phyloP scores from a whole-genome alignment of 2,888 invertebrate species.

The Alsophila aescularia region DNA sequence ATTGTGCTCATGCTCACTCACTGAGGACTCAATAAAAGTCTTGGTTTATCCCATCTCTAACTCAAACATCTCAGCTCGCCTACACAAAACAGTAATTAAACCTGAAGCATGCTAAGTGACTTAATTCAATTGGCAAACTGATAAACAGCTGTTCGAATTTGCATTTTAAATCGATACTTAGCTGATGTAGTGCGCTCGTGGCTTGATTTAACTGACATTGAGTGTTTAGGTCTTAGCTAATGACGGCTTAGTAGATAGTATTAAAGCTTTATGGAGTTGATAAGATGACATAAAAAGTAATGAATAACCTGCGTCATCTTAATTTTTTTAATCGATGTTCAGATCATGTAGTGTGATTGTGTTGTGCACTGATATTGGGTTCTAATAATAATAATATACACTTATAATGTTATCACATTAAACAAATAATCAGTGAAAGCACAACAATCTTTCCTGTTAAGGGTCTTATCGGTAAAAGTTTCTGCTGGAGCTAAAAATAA shows the following conservation, averaged over 20 bases:
- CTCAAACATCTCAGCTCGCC: constrained; percentile 57
- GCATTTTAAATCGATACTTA: constrained; percentile 72
- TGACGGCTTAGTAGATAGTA: constrained; percentile 16
- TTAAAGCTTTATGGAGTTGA: constrained; percentile 1
- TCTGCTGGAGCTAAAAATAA: too few relatives aligned
- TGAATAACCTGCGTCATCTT: neutral
- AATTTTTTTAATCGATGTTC: neutral
- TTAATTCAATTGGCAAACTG: constrained; percentile 68
- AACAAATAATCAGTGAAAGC: too few relatives aligned
- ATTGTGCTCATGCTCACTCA: too few relatives aligned
- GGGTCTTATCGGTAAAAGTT: too few relatives aligned
- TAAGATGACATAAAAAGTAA: neutral
- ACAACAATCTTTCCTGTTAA: too few relatives aligned
- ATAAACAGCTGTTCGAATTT: constrained; percentile 78
- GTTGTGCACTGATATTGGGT: too few relatives aligned
- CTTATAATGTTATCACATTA: too few relatives aligned
- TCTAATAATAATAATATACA: too few relatives aligned
- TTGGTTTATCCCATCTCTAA: constrained; percentile 18
- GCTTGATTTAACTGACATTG: constrained; percentile 47
- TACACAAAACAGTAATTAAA: constrained; percentile 75
- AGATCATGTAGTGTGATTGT: too few relatives aligned
- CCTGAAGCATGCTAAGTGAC: constrained; percentile 58
- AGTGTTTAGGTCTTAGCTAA: constrained; percentile 37
- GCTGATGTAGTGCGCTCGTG: constrained; percentile 45
- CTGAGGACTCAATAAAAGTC: neutral